Conservation (phyloP, 2,797 vertebrate genomes). For the Chaenodraco wilsoni region DNA sequence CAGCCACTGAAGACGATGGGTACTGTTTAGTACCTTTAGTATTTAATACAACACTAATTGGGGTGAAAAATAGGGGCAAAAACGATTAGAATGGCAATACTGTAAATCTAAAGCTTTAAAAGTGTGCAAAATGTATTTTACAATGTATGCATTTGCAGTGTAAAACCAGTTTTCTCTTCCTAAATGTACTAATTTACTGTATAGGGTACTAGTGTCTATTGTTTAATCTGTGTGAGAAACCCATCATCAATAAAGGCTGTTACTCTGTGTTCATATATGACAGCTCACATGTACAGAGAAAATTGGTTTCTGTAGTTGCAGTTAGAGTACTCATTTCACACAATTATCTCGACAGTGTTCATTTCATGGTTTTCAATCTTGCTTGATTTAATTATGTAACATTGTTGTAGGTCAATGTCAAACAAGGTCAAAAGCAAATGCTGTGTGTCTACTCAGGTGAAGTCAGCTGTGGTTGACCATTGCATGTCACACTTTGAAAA, state of each 20-base stretch:
- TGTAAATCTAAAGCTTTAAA: too few relatives aligned
- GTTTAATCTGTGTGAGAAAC: not conserved
- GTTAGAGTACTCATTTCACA: not conserved
- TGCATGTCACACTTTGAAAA: not conserved
- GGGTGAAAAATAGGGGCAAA: too few relatives aligned
- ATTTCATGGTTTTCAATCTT: not conserved
- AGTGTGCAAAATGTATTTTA: too few relatives aligned
- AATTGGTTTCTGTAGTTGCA: not conserved
- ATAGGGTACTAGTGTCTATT: too few relatives aligned
- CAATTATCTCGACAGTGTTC: not conserved
- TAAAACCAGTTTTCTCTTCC: too few relatives aligned
- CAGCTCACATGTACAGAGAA: not conserved
- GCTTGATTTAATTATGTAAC: not conserved
- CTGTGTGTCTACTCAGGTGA: not conserved
- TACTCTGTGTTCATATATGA: not conserved
- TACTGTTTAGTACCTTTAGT: not conserved
- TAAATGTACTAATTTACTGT: too few relatives aligned
- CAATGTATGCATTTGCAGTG: too few relatives aligned
- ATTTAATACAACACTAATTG: not conserved
- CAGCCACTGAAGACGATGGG: not conserved
- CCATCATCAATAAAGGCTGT: not conserved
- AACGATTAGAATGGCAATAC: too few relatives aligned
- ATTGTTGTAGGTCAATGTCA: conserved; percentile 14
- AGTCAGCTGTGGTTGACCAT: not conserved
- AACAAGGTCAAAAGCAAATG: conserved; percentile 19